These are phyloP conservation scores for Mythimna ferrago DNA, from an alignment of 2,888 invertebrate genomes.

Conservation along the genomic window DNA sequence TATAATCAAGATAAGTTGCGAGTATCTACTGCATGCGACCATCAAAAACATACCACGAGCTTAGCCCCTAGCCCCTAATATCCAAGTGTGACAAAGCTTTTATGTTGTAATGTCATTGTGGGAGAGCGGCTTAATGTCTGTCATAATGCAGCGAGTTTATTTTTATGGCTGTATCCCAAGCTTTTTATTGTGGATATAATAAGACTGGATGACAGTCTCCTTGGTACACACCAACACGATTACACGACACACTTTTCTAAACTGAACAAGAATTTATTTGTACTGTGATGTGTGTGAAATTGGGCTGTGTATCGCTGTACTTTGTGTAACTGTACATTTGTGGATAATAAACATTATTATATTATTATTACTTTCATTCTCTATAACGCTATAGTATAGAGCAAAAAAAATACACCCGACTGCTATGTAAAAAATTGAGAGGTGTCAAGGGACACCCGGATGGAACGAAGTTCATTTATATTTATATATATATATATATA, in stretches of 20 bases:
- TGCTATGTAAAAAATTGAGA: too few relatives aligned
- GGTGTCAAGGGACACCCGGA: too few relatives aligned
- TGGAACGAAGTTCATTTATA: too few relatives aligned
- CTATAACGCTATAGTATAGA: background rate
- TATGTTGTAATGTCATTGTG: background rate
- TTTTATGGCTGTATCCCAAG: background rate
- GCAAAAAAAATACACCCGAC: too few relatives aligned
- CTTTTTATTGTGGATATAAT: slow-evolving; percentile 6
- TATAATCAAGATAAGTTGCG: background rate
- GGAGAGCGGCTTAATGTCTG: too few relatives aligned
- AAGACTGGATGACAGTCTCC: background rate
- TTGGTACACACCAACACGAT: background rate
- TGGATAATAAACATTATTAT: too few relatives aligned
- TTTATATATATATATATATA: too few relatives aligned
- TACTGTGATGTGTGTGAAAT: background rate
- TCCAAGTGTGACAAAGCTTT: background rate
- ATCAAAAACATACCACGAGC: too few relatives aligned
- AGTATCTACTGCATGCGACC: background rate
- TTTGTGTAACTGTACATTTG: too few relatives aligned
- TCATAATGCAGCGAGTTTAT: slow-evolving; percentile 15
- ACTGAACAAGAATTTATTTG: background rate
- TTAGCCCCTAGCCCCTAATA: too few relatives aligned
- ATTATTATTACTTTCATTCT: background rate
- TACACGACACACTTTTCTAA: background rate
- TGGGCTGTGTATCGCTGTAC: background rate